A percentile compares a stretch with the other conserved stretches of the same genome.
These are phyloP conservation scores for Ellobius talpinus DNA, from an alignment of 2,113 vertebrate genomes.

Conservation along the genomic window DNA sequence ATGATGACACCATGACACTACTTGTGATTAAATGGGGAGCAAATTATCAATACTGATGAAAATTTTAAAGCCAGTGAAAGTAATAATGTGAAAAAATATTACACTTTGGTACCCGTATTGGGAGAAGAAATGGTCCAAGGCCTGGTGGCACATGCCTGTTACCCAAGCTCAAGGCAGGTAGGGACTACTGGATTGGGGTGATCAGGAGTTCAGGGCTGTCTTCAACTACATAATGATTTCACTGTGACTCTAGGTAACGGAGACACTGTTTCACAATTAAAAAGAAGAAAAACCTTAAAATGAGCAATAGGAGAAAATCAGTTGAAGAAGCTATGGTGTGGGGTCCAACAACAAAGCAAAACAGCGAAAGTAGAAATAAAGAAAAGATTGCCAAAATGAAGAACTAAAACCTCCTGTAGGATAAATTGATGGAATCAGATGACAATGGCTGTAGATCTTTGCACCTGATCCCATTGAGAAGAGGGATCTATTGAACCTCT, in stretches of 20 bases:
- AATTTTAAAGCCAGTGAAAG: background rate
- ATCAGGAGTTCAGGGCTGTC: background rate
- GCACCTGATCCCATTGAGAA: background rate
- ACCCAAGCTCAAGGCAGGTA: too few relatives aligned
- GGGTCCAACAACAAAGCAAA: background rate
- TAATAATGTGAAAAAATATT: conserved; percentile 5
- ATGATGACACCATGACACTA: background rate
- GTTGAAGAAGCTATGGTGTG: background rate
- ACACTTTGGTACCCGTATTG: background rate
- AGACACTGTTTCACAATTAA: background rate
- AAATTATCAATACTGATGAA: background rate
- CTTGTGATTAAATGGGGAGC: background rate
- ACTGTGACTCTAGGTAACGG: background rate
- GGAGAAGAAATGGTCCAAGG: background rate
- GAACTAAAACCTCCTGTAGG: background rate
- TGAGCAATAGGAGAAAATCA: background rate
- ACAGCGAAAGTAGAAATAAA: background rate
- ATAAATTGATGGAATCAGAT: background rate
- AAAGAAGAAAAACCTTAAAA: background rate
- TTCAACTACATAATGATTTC: background rate
- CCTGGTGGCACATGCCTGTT: background rate
- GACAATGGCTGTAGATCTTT: background rate
- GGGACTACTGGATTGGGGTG: background rate
- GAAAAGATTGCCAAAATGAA: background rate
- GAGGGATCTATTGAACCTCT: background rate